A percentile compares a stretch with the other conserved stretches of the same genome.
Evolutionary conservation across 2,888 invertebrate genomes (phyloP).

Genomic region (Gryllus longicercus): DNA sequence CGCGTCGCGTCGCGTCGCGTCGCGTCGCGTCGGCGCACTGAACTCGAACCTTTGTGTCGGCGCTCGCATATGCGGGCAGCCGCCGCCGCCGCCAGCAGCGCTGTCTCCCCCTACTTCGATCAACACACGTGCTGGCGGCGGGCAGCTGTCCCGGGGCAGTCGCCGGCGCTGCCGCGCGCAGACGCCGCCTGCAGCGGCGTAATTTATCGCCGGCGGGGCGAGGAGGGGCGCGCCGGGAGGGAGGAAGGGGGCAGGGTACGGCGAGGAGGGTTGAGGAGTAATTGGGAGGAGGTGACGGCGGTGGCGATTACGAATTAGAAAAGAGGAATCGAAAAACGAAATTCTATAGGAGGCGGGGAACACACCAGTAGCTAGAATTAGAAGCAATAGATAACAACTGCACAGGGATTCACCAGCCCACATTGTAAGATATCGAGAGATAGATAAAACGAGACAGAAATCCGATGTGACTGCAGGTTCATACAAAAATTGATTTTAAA

Average conservation of each 20-base stretch:
- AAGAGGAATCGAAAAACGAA: no score
- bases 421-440: no score
- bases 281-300: no score
- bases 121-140: background rate
- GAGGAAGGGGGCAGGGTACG: background rate
- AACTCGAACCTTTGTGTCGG: background rate
- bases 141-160: background rate
- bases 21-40: background rate
- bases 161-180: background rate
- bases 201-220: constrained; percentile 17
- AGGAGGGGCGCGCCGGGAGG: background rate
- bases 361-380: no score
- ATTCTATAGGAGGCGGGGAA: no score
- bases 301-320: no score
- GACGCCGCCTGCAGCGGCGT: background rate
- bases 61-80: background rate
- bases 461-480: no score
- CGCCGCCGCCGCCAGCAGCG: background rate
- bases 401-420: no score
- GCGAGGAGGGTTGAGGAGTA: background rate
- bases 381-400: no score
- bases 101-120: background rate
- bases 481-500: no score
- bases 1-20: no score
- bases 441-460: no score